A percentile compares a stretch with the other conserved stretches of the same genome.
phyloP scores from a whole-genome alignment of 1,140 invertebrate genomes.

The Hycleus phaleratus region DNA sequence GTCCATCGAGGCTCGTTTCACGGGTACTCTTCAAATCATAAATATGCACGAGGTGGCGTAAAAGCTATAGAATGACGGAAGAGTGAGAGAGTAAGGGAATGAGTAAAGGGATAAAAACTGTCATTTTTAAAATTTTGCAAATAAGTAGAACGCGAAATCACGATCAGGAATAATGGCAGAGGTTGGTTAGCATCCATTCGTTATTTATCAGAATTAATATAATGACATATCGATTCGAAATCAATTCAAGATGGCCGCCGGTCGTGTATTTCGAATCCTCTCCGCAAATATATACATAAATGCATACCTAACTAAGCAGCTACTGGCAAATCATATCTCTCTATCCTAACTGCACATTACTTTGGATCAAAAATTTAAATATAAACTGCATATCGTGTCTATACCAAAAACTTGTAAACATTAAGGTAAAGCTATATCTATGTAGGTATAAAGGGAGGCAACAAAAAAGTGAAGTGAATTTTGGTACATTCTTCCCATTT shows the following conservation, averaged over 20 bases:
- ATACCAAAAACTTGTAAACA: conserved; percentile 4
- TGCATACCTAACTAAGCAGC: conserved; percentile 23
- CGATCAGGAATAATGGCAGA: conserved; percentile 26
- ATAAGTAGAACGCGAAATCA: conserved; percentile 22
- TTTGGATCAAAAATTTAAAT: conserved; percentile 29
- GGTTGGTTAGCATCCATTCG: conserved; percentile 24
- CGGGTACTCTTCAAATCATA: conserved; percentile 19
- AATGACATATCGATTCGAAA: conserved; percentile 34
- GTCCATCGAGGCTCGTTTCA: conserved; percentile 16
- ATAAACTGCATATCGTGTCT: conserved; percentile 29
- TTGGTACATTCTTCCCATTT: too few species aligned
- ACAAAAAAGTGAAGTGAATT: too few species aligned
- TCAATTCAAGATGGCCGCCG: conserved; percentile 32
- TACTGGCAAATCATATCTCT: conserved; percentile 28
- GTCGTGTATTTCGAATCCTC: conserved; percentile 23
- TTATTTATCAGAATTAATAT: conserved; percentile 32
- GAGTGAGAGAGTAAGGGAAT: neutral
- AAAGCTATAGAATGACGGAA: conserved; percentile 6
- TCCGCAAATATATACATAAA: conserved; percentile 29
- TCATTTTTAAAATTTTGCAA: conserved; percentile 20
- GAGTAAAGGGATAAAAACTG: conserved; percentile 16
- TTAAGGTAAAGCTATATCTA: neutral
- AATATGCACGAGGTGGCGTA: conserved; percentile 23
- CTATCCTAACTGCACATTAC: conserved; percentile 21
- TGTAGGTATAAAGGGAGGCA: neutral